Evolutionary conservation across 2,888 invertebrate species (phyloP), one percentile per base, ranked within the genome.

Genomic region (Orthonychiurus folsomi): DNA sequence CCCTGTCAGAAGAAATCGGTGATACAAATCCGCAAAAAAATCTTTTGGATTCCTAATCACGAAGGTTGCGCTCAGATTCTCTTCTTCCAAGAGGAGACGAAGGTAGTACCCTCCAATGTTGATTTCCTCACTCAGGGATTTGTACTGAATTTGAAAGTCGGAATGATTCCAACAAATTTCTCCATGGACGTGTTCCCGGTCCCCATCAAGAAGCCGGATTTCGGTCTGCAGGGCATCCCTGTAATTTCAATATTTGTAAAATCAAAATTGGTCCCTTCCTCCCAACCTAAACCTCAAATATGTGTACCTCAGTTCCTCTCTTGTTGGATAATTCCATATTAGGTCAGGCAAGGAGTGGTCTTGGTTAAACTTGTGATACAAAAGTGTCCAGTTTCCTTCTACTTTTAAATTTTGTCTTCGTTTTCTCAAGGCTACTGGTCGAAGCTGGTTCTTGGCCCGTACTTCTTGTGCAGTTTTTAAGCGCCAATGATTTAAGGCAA

Each of bases 91-190:
- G 69, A 99, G 81, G 74, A 99, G 82, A 72, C 97, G 83, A 70
- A 99, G 83, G 78, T 95, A 99, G 79, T 99, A 99, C 78, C 97
- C 96, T 20, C 97, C 97, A 73, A 99, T 96, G 80, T 91, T 91
- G 70, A 99, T 93, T 80, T 99, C 99, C 73, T 95, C 93, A 62
- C 89, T 86, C 68, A 99, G 82, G 75, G 95, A 93, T 75, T 88
- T 86, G 80, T 99, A 99, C 74, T 86, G 86, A 18, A 96, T 86
- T 80, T 95, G 93, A 76, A 97, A 92, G 79, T 99, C 99, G 50
- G 89, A 86, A 80, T 97, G 93, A 81, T 99, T 99, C 99, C 99
- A 99, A 0, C 95, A 91, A 0, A 91, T 89, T 26, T 90, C 81
- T 23, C 89, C 87, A 59, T 75, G 76, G 21, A 78, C 76, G 27